Conservation (phyloP, 2,797 vertebrate species). For the Melopsittacus undulatus region DNA sequence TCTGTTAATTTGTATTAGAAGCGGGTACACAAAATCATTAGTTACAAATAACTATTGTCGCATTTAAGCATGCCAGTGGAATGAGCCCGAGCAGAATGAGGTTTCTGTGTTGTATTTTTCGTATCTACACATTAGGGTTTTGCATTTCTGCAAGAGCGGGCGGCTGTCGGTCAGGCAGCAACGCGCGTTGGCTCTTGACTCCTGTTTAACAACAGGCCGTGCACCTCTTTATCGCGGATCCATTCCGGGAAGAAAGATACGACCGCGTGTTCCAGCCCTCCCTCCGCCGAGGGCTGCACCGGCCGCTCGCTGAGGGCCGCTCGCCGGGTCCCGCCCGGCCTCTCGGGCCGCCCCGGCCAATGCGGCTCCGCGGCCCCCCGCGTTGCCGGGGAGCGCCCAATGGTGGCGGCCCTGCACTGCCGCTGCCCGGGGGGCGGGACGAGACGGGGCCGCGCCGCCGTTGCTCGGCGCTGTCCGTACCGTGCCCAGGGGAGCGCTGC, state of each 20-base stretch:
- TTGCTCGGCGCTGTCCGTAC: not conserved
- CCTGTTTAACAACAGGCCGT: accelerated
- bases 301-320: not conserved
- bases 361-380: not conserved
- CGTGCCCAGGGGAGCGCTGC: not conserved
- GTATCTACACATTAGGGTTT: accelerated
- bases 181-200: accelerated
- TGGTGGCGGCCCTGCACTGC: not conserved
- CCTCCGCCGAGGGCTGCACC: not conserved
- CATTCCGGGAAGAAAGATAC: not conserved
- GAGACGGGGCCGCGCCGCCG: not conserved
- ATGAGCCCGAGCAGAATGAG: no score
- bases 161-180: not conserved
- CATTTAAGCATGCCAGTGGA: not conserved
- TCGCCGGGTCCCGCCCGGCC: no score
- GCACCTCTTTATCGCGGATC: not conserved
- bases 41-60: accelerated
- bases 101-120: not conserved
- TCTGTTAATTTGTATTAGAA: not conserved
- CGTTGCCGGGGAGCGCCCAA: not conserved
- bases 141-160: accelerated
- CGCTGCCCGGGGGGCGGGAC: not conserved
- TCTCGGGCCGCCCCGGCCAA: not conserved
- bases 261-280: not conserved
- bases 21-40: accelerated